Evolutionary conservation across 1,140 invertebrate genomes (phyloP).

Genomic region (Nasonia longicornis): DNA sequence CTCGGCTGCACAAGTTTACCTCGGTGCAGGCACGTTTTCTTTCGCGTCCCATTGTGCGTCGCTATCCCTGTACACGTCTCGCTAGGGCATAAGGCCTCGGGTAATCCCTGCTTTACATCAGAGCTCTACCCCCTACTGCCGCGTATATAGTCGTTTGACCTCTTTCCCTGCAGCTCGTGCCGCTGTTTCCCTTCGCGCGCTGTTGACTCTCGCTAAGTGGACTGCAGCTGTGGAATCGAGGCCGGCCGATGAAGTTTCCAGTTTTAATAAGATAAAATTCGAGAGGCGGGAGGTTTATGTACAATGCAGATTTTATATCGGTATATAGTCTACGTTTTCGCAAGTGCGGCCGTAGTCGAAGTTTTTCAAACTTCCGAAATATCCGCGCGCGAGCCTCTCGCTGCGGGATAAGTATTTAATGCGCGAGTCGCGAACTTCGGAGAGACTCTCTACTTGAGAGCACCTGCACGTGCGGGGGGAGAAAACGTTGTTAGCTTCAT

Average conservation of each 20-base stretch:
- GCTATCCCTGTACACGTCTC: not conserved
- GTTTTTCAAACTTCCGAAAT: not conserved
- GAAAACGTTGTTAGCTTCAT: not conserved
- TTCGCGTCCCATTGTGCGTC: not conserved
- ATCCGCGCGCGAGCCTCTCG: not conserved
- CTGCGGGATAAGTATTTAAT: not conserved
- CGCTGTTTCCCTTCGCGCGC: not conserved
- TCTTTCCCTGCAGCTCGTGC: not conserved
- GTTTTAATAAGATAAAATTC: not conserved
- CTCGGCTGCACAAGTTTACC: not conserved
- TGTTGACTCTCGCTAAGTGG: conserved; percentile 7
- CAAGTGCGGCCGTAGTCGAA: too few relatives aligned
- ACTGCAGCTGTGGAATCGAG: not conserved
- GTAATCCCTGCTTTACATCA: conserved; percentile 24
- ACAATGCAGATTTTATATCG: not conserved
- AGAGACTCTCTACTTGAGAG: not conserved
- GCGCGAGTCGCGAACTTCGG: not conserved
- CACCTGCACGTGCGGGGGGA: not conserved
- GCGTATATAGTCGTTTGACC: not conserved
- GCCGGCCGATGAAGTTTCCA: not conserved
- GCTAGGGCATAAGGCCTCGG: not conserved
- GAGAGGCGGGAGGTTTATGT: not conserved
- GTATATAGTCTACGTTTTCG: not conserved
- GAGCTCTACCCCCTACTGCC: not conserved
- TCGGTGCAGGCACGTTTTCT: not conserved